phyloP scores from a whole-genome alignment of 2,888 invertebrate species.

The Drosophila pseudotalamancana region DNA sequence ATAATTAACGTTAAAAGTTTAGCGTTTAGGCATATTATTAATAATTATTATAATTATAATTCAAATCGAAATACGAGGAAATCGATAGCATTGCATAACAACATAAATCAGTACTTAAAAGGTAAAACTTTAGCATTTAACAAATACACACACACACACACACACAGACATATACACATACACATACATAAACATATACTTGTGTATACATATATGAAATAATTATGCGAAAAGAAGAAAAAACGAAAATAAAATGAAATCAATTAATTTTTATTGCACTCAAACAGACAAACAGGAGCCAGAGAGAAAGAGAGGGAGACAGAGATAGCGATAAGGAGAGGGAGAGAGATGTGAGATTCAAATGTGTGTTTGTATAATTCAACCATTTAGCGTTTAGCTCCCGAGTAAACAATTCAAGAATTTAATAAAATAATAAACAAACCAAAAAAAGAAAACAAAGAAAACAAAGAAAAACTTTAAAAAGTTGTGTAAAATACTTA shows the following conservation, averaged over 20 bases:
- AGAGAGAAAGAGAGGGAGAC: slow-evolving; percentile 11
- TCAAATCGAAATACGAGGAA: slow-evolving; percentile 19
- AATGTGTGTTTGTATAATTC: slow-evolving; percentile 50
- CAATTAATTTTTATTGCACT: slow-evolving; percentile 36
- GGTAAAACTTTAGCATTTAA: slow-evolving; percentile 46
- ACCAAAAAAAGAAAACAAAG: neutral
- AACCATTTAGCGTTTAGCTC: slow-evolving; percentile 64
- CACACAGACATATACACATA: neutral
- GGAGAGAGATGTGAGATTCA: slow-evolving; percentile 5
- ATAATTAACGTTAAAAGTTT: slow-evolving; percentile 31
- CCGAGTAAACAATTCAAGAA: slow-evolving; percentile 69
- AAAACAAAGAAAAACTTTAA: slow-evolving; percentile 21
- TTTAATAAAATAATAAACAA: slow-evolving; percentile 51
- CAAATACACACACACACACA: slow-evolving; percentile 22
- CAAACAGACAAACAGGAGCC: neutral
- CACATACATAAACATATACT: slow-evolving; percentile 15
- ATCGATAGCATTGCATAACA: slow-evolving; percentile 36
- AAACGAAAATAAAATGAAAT: slow-evolving; percentile 15
- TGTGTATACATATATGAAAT: slow-evolving; percentile 27
- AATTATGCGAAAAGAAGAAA: slow-evolving; percentile 18
- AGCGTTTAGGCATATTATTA: slow-evolving; percentile 29
- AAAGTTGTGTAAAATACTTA: slow-evolving; percentile 68
- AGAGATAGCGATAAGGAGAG: neutral
- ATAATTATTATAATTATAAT: slow-evolving; percentile 13
- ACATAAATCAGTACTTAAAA: slow-evolving; percentile 40